phyloP scores from a whole-genome alignment of 1,140 invertebrate species.

The Melipona quadrifasciata region DNA sequence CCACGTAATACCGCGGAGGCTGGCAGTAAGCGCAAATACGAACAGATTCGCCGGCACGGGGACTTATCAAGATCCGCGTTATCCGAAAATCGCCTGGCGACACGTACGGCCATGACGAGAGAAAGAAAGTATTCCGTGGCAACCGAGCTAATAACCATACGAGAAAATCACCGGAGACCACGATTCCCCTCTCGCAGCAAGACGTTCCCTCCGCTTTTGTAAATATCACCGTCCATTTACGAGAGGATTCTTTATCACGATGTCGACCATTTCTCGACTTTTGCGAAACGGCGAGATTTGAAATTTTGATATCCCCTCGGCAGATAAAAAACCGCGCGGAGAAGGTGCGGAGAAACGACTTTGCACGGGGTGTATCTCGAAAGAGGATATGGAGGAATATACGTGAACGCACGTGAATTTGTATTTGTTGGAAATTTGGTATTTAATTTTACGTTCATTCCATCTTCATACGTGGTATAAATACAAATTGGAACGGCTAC shows the following conservation, averaged over 20 bases:
- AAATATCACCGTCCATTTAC: slow-evolving; percentile 49
- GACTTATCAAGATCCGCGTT: slow-evolving; percentile 52
- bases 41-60: slow-evolving; percentile 4
- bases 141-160: slow-evolving; percentile 34
- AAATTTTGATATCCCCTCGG: neutral
- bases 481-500: neutral
- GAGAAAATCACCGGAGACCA: slow-evolving; percentile 36
- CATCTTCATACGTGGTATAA: neutral
- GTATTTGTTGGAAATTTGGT: no score
- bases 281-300: neutral
- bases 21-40: neutral
- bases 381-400: no score
- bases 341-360: neutral
- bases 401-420: neutral
- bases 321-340: slow-evolving; percentile 9
- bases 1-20: neutral
- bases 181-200: slow-evolving; percentile 28
- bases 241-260: slow-evolving; percentile 38
- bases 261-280: neutral
- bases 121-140: slow-evolving; percentile 37
- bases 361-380: no score
- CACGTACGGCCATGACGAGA: slow-evolving; percentile 9
- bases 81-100: slow-evolving; percentile 42
- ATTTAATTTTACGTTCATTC: neutral
- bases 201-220: slow-evolving; percentile 27